phyloP scores from a whole-genome alignment of 2,888 invertebrate genomes.

The Polymixis flavicincta region DNA sequence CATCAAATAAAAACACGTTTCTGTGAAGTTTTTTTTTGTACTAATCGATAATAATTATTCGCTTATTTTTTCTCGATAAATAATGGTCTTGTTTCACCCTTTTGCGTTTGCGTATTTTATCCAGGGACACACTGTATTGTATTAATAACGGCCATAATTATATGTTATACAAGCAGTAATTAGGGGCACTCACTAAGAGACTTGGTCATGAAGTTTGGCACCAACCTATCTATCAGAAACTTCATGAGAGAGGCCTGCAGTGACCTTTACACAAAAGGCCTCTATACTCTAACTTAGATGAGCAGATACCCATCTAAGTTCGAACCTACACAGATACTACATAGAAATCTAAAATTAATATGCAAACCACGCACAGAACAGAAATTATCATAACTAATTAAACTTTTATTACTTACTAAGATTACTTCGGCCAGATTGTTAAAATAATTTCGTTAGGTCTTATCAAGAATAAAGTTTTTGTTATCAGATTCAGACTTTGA shows the following conservation, averaged over 20 bases:
- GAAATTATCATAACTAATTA: conserved; percentile 62
- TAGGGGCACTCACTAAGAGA: background rate
- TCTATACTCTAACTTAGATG: no score
- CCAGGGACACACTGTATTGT: no score
- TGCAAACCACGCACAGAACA: conserved; percentile 41
- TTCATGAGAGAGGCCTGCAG: no score
- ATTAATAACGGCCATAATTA: no score
- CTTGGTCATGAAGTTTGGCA: no score
- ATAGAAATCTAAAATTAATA: conserved; percentile 42
- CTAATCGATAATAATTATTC: no score
- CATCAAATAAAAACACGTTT: no score
- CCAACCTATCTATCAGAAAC: no score
- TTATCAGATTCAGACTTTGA: conserved; percentile 27
- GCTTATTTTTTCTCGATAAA: no score
- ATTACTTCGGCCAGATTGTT: conserved; percentile 46
- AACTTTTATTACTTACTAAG: conserved; percentile 56
- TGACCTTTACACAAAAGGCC: conserved; percentile 6
- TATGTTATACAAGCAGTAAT: background rate
- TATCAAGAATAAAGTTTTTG: conserved; percentile 25
- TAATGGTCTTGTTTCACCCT: no score
- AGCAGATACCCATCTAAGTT: conserved; percentile 4
- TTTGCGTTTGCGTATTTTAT: no score
- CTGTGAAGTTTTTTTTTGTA: no score
- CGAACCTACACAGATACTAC: background rate
- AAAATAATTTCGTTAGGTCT: conserved; percentile 39